Percentiles rank a stretch among this genome's conserved stretches.
Evolutionary conservation across 1,140 invertebrate species (phyloP).

Genomic region (Halotydeus destructor): DNA sequence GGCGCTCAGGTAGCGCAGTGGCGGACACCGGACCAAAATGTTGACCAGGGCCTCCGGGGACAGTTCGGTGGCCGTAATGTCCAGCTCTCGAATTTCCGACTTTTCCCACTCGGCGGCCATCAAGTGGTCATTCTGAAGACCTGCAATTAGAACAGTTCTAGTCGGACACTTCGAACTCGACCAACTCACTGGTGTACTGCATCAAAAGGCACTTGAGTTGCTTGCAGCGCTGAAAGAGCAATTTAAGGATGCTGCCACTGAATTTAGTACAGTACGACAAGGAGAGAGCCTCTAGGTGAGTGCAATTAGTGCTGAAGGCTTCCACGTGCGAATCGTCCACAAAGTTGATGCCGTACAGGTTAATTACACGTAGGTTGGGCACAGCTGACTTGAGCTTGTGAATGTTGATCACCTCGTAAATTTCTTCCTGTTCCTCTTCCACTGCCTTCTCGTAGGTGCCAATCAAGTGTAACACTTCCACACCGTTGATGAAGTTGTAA

Average conservation of each 20-base stretch:
- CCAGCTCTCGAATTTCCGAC: slow-evolving; percentile 72
- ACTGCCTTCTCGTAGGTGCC: slow-evolving; percentile 86
- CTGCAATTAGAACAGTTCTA: slow-evolving; percentile 26
- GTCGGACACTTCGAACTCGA: neutral
- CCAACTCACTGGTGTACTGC: slow-evolving; percentile 70
- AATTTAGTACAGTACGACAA: slow-evolving; percentile 93
- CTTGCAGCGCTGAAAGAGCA: slow-evolving; percentile 75
- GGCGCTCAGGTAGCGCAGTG: slow-evolving; percentile 68
- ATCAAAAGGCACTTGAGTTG: slow-evolving; percentile 76
- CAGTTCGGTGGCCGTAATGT: slow-evolving; percentile 88
- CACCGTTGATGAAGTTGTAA: slow-evolving; percentile 95
- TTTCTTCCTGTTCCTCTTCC: slow-evolving; percentile 96
- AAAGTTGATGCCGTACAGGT: slow-evolving; percentile 91
- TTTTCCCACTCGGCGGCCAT: slow-evolving; percentile 97
- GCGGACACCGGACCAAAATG: slow-evolving; percentile 66
- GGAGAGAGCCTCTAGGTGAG: slow-evolving; percentile 81
- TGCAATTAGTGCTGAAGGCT: slow-evolving; percentile 50
- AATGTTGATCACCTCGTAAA: slow-evolving; percentile 98
- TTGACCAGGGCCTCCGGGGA: slow-evolving; percentile 79
- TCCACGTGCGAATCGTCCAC: slow-evolving; percentile 97
- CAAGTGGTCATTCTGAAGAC: slow-evolving; percentile 66
- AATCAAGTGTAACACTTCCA: slow-evolving; percentile 94
- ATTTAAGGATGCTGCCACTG: slow-evolving; percentile 86
- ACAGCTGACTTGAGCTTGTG: slow-evolving; percentile 91
- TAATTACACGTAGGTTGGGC: slow-evolving; percentile 81